Percentiles rank a stretch among this genome's conserved stretches.
Evolutionary conservation across 1,140 invertebrate species (phyloP).

Genomic region (Drosophila hydei): DNA sequence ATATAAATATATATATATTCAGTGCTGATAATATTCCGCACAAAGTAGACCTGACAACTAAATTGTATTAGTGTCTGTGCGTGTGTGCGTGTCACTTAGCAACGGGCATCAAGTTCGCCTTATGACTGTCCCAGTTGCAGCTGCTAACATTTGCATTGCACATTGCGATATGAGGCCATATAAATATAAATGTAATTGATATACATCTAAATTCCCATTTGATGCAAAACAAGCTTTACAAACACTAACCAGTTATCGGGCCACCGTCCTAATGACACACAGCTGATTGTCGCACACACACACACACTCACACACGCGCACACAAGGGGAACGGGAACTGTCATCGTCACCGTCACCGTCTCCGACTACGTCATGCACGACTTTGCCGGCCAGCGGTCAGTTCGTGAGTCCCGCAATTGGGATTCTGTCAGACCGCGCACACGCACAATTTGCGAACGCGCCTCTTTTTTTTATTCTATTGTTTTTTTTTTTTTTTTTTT

Average conservation of each 20-base stretch:
- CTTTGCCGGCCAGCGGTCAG: slow-evolving; percentile 9
- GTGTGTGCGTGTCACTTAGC: slow-evolving; percentile 43
- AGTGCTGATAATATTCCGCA: slow-evolving; percentile 52
- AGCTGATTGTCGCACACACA: slow-evolving; percentile 26
- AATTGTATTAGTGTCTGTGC: slow-evolving; percentile 5
- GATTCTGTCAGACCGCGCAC: slow-evolving; percentile 35
- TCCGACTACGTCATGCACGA: slow-evolving; percentile 47
- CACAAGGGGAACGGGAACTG: slow-evolving; percentile 5
- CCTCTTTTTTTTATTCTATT: slow-evolving; percentile 42
- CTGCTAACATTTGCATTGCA: slow-evolving; percentile 21
- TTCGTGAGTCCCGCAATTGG: slow-evolving; percentile 8
- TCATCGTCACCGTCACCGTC: slow-evolving; percentile 35
- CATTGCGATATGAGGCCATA: background rate
- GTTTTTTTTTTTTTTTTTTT: too few species aligned
- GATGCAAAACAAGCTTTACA: slow-evolving; percentile 8
- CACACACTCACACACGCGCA: slow-evolving; percentile 5
- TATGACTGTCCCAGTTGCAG: slow-evolving; percentile 37
- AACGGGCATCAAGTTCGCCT: slow-evolving; percentile 54
- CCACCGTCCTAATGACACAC: slow-evolving; percentile 44
- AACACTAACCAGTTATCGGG: slow-evolving; percentile 29
- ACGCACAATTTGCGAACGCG: slow-evolving; percentile 60
- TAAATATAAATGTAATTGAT: background rate
- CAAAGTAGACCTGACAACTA: background rate
- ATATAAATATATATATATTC: slow-evolving; percentile 2
- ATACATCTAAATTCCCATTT: background rate